These are phyloP conservation scores for Galaxias olidus DNA, from an alignment of 2,797 vertebrate genomes.

Conservation along the genomic window DNA sequence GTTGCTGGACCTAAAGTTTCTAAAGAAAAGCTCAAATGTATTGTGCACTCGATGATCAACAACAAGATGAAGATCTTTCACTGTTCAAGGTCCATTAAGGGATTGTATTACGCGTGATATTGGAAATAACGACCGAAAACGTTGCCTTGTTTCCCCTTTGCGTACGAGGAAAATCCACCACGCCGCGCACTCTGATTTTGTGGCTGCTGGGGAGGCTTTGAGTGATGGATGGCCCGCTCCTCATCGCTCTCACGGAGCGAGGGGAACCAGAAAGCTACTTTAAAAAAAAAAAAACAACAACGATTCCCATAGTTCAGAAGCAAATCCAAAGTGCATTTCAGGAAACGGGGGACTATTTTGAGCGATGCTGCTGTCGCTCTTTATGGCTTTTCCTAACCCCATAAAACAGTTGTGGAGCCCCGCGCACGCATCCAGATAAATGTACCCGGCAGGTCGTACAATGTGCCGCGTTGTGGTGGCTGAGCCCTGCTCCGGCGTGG, in stretches of 20 bases:
- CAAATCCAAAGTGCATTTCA: slow-evolving; percentile 38
- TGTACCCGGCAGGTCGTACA: slow-evolving; percentile 12
- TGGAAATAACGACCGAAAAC: no score
- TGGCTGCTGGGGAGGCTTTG: neutral
- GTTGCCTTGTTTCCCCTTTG: slow-evolving; percentile 8
- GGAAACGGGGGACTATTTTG: slow-evolving; percentile 42
- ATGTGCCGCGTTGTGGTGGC: neutral
- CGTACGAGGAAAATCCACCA: neutral
- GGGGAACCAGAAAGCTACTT: slow-evolving; percentile 52
- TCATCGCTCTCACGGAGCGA: slow-evolving; percentile 52
- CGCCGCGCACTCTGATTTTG: neutral
- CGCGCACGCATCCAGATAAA: slow-evolving; percentile 24
- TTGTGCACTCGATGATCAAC: no score
- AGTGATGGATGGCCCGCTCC: slow-evolving; percentile 5
- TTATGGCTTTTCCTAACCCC: slow-evolving; percentile 47
- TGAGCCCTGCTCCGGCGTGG: neutral
- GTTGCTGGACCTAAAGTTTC: no score
- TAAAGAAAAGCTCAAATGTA: no score
- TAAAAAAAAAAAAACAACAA: slow-evolving; percentile 9
- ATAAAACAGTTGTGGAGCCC: slow-evolving; percentile 27
- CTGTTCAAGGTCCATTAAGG: no score
- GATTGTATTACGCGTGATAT: no score
- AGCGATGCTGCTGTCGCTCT: slow-evolving; percentile 60
- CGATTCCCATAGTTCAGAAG: slow-evolving; percentile 24
- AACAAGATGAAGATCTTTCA: no score